Evolutionary conservation across 2,797 vertebrate species (phyloP).

Genomic region (Halcyon leucocephala): DNA sequence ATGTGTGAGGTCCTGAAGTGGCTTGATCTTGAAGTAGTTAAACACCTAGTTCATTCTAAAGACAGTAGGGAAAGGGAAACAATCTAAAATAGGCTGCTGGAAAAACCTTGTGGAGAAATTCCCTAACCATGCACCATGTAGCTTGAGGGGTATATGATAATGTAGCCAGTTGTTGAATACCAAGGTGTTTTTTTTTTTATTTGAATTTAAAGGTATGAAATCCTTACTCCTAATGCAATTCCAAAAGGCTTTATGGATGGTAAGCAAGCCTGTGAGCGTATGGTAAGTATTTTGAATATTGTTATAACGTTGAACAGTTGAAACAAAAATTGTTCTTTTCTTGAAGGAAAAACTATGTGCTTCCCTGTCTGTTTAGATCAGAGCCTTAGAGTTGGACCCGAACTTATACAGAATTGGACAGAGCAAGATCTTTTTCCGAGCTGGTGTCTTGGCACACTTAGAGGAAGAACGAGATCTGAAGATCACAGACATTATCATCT

Average conservation of each 20-base stretch:
- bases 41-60: background rate
- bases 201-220: conserved; percentile 89
- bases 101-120: background rate
- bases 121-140: background rate
- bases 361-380: conserved; percentile 81
- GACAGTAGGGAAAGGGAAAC: background rate
- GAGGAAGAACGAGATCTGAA: conserved; percentile 97
- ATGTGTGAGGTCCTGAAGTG: background rate
- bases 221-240: conserved; percentile 97
- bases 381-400: conserved; percentile 92
- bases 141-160: background rate
- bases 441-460: conserved; percentile 94
- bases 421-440: conserved; percentile 99
- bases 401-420: conserved; percentile 97
- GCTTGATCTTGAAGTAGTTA: background rate
- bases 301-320: background rate
- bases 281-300: conserved; percentile 82
- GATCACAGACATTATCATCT: conserved; percentile 97
- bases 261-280: conserved; percentile 96
- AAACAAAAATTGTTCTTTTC: background rate
- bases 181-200: background rate
- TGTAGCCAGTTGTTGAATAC: background rate
- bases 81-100: background rate
- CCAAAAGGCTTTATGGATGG: conserved; percentile 99
- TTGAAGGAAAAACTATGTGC: background rate